Evolutionary conservation across 2,113 vertebrate species (phyloP), one percentile per base, ranked within the genome.

Genomic region (Osmerus mordax): DNA sequence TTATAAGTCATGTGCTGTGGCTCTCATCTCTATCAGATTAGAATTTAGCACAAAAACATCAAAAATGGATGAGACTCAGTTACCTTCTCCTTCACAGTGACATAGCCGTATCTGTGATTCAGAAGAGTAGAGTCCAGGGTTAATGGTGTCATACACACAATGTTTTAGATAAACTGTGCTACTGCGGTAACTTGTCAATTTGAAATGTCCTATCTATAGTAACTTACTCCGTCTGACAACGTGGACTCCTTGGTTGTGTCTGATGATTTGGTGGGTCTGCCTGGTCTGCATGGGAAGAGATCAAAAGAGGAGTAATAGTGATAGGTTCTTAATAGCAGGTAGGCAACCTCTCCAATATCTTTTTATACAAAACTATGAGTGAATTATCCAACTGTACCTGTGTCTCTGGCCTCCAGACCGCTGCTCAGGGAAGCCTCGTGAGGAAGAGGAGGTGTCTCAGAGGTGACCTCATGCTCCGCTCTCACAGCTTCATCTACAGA

Each of bases 21-120:
- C 25, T 61, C 23, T 6, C 15, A 62, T 18, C 28, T 29, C 21
- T 28, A 62, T 16, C 21, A 29, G 28, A 62, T 21, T 21, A 21
- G 13, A 4, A 60, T 62, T 62, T 1, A 25, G 28, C 12, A 23
- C 60, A 25, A 4, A 55, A 55, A 68, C 21, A n/a, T n/a, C 4
- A 36, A 12, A 32, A 32, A 5, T 69, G 28, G 14, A 25, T n/a
- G 8, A 11, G 16, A 61, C 8, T 19, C 21, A 13, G 70, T 76
- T 70, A 76, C 78, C 62, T 60, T 65, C 66, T 76, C 74, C 60
- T 68, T 76, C 16, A 76, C 18, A 13, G 78, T 72, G 59, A 75
- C 47, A 21, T 76, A 67, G 36, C 70, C 78, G 47, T 56, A 47
- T 56, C 78, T 80, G 70, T 28, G 56, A 73, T 16, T 23, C 8